Conservation (phyloP, 2,888 invertebrate species). For the Theretra japonica region DNA sequence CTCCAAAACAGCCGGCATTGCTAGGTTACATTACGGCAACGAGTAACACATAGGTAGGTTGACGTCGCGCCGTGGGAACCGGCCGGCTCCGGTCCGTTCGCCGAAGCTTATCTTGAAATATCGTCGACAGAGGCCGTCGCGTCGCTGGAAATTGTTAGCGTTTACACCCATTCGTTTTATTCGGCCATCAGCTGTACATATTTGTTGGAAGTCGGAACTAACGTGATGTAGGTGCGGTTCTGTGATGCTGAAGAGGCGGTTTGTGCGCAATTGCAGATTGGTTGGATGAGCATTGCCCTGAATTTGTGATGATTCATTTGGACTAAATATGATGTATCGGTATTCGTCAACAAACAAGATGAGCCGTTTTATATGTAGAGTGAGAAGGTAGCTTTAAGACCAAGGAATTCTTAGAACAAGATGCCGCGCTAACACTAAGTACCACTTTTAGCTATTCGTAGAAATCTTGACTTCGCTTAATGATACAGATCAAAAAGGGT, state of each 20-base stretch:
- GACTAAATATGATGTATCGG: no score
- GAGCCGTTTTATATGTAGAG: no score
- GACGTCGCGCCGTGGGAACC: slow-evolving; percentile 13
- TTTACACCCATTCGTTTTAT: slow-evolving; percentile 65
- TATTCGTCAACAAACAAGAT: no score
- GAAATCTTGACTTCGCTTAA: no score
- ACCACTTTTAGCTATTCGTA: no score
- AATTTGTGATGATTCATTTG: no score
- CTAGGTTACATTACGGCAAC: not conserved
- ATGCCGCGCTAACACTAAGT: no score
- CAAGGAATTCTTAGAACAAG: no score
- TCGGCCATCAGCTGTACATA: slow-evolving; percentile 56
- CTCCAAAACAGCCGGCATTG: not conserved
- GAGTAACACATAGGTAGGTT: not conserved
- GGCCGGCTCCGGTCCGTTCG: slow-evolving; percentile 37
- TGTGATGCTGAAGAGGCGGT: not conserved
- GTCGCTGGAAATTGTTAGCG: slow-evolving; percentile 64
- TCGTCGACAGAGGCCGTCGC: slow-evolving; percentile 64
- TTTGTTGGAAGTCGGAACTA: slow-evolving; percentile 47
- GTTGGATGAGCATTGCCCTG: not conserved
- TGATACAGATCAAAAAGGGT: no score
- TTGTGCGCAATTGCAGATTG: not conserved
- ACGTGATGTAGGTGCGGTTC: not conserved
- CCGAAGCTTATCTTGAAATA: slow-evolving; percentile 76
- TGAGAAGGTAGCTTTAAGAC: no score